phyloP scores from a whole-genome alignment of 2,888 invertebrate genomes.

The Drosophila prolongata region DNA sequence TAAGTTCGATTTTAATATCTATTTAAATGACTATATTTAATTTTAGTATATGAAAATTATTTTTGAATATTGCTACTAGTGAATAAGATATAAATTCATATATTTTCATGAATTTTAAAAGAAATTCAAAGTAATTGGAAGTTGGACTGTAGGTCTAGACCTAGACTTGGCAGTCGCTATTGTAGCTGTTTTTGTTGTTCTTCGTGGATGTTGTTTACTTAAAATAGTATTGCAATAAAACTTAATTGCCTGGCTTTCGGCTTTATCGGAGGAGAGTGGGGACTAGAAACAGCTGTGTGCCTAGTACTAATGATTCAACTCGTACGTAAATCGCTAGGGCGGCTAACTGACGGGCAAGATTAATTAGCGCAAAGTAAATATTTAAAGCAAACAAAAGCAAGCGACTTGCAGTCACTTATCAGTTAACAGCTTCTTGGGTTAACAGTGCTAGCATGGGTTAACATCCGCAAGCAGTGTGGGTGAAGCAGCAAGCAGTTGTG shows the following conservation, averaged over 20 bases:
- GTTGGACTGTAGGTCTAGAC: constrained; percentile 12
- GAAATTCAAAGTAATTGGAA: neutral
- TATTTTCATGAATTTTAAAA: too few species aligned
- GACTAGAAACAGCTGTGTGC: constrained; percentile 32
- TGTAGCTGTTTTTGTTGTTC: constrained; percentile 4
- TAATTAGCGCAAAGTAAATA: constrained; percentile 28
- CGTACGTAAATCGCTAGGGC: neutral
- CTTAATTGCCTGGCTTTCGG: constrained; percentile 29
- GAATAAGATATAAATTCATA: too few species aligned
- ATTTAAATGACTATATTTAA: too few species aligned
- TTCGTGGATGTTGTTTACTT: constrained; percentile 18
- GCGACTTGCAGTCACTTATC: constrained; percentile 10
- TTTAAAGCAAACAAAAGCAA: constrained; percentile 26
- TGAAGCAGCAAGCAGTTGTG: neutral
- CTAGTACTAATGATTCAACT: constrained; percentile 7
- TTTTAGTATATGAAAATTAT: too few species aligned
- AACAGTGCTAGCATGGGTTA: constrained; percentile 16
- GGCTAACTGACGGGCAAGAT: constrained; percentile 15
- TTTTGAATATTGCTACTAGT: too few species aligned
- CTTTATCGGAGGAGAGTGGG: neutral
- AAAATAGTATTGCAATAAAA: constrained; percentile 8
- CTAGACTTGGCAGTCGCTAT: neutral
- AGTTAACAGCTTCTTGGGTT: neutral
- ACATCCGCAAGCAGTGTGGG: neutral
- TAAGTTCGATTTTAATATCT: too few species aligned